Base-by-base conservation (phyloP, 2,888 invertebrate species). In the Drosophila bunnanda region DNA sequence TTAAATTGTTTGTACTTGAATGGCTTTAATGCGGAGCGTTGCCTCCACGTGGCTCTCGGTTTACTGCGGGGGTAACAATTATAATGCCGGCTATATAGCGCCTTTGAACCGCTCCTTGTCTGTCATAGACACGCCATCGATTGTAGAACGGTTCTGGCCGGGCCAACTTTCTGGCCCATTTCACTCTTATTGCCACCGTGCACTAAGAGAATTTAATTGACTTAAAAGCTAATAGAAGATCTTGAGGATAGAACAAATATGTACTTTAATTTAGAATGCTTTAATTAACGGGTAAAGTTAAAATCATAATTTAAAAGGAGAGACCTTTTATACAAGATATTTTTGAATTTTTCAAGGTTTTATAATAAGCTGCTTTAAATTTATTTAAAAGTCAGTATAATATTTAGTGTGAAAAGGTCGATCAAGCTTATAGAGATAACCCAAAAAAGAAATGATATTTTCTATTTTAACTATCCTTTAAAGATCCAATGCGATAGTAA, bases 51-150 rank as follows among this genome's bases (percentile, higher is more conserved):
- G 34, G 22, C 48, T 25, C 13, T 28, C 20, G 48, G 48, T 30
- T 34, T 22, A 6, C 17, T 30, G 28, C 25, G 17, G 65, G 54
- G 52, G 39, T 28, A 76, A 64, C 84, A 87, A 82, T 82, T 81
- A 87, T 87, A 84, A 83, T 59, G 67, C 72, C 61, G 69, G 58
- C 68, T 73, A 60, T 77, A 71, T 75, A 43, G 15, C 79, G 77
- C 77, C 84, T 82, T 82, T 82, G 76, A 86, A 82, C 77, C 52
- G 79, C 38, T 61, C 55, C 62, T 74, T 84, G 75, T 79, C 82
- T 82, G 80, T 60, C 58, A 80, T 68, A 70, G 82, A 80, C 78
- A 85, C 72, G 69, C 78, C 69, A 70, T 79, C 72, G 69, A 79
- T 78, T 83, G 78, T 77, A 88, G 58, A 74, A 41, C 50, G 15